phyloP scores from a whole-genome alignment of 2,888 invertebrate genomes.

The Elgonia sp. region DNA sequence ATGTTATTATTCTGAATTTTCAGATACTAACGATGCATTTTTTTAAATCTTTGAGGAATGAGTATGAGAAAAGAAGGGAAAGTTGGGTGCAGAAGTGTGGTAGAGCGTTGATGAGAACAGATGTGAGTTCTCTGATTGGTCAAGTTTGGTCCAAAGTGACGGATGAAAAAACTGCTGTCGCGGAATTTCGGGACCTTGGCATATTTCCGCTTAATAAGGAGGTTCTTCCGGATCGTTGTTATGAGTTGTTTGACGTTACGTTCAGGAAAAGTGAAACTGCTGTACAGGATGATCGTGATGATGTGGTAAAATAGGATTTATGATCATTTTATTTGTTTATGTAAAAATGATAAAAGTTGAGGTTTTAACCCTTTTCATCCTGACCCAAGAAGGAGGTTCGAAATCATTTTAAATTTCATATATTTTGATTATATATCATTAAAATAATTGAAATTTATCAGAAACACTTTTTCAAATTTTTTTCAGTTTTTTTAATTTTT shows the following conservation, averaged over 20 bases:
- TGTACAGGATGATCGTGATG: neutral
- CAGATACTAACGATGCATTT: constrained; percentile 81
- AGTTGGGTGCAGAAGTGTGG: neutral
- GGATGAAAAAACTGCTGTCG: neutral
- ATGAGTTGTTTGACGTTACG: constrained; percentile 24
- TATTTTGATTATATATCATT: too few relatives aligned
- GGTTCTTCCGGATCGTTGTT: constrained; percentile 30
- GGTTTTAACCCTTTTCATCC: too few relatives aligned
- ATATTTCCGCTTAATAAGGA: constrained; percentile 22
- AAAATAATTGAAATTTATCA: too few relatives aligned
- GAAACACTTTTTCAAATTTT: too few relatives aligned
- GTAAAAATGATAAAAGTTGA: too few relatives aligned
- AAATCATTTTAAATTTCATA: too few relatives aligned
- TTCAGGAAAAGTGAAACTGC: neutral
- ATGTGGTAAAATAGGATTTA: constrained; percentile 4
- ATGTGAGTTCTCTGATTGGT: constrained; percentile 9
- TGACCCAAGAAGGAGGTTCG: too few relatives aligned
- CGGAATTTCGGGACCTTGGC: constrained; percentile 30
- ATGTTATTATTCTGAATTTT: constrained; percentile 80
- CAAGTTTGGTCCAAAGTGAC: constrained; percentile 39
- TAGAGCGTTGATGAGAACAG: neutral
- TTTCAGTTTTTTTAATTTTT: too few relatives aligned
- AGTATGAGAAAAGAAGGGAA: neutral
- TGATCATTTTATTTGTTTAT: too few relatives aligned
- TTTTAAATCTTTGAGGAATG: constrained; percentile 78